Evolutionary conservation across 2,888 invertebrate genomes (phyloP), one percentile per base, ranked within the genome.

Genomic region (Poecilobothrus nobilitatus): DNA sequence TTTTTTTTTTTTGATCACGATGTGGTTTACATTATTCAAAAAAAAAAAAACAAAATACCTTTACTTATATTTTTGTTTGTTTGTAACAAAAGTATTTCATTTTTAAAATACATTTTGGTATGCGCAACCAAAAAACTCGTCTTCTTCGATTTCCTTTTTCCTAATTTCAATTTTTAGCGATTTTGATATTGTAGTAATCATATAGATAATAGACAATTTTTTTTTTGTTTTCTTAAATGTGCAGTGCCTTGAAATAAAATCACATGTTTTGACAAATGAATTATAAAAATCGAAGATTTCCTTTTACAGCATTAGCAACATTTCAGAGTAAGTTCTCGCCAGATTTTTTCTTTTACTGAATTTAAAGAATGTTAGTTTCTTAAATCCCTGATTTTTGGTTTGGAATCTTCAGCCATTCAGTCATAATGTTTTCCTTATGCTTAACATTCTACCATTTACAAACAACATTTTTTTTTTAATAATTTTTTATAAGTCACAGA

Each of bases 131-230:
- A 9, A 18, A 12, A 53, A 53, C 53, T 53, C 15, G 53, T 53
- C 53, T 53, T 18, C 15, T 53, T 53, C 53, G 53, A 53, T 53
- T 53, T 53, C 53, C 53, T 53, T 53, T 44, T 53, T 53, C 53
- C 53, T 6, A 53, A 53, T 53, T 53, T 53, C 15, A 53, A 53
- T 53, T 53, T 53, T 53, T 15, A 18, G 53, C 15, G 15, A 53
- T n/a, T 53, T 53, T 15, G 53, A 53, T 53, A 53, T 53, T 5
- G 53, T 53, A 41, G 18, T 53, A 53, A 53, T 53, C 18, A 15
- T 1, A 53, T 6, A 53, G 53, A 53, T 53, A 53, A 53, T 53
- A 4, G 12, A 27, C 2, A 5, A 5, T 27, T 27, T 27, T 27
- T 27, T 27, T 41, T 41, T 41, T 15, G 1, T 41, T 41, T 15